Base-by-base conservation (phyloP, 2,888 invertebrate species). In the Gisinianus flammeolus region DNA sequence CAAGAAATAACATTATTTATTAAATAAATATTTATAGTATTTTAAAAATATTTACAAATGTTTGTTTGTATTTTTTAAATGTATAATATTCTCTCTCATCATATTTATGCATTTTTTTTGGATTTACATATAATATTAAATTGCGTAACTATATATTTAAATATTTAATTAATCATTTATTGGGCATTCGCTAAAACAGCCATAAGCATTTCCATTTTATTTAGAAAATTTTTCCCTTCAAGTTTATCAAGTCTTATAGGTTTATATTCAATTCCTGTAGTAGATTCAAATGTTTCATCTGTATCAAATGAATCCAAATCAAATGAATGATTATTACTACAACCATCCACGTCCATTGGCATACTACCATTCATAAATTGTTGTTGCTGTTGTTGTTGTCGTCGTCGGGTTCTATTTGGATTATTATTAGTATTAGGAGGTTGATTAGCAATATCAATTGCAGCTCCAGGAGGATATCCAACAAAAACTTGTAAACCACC, bases 191-290 rank as follows among this genome's bases (percentile, higher is more conserved):
- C 93, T 19, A 93, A 88, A 85, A 93, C 93, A 77, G 97, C 97
- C 96, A 97, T 96, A 5, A 97, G 90, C 85, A 96, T 90, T 88
- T 98, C 97, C 93, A 97, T 95, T 89, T 97, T 97, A 86, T 96
- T 96, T 6, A 97, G 89, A 87, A 98, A 97, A 88, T 97, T 97
- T 86, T 94, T 94, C 72, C 98, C 97, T 87, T 97, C 97, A 91
- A 98, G 94, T 88, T 95, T 95, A 82, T 97, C 96, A 87, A 97
- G 91, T 85, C 94, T 91, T 24, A 94, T 93, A 10, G 82, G 58
- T 73, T 81, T 83, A 64, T 82, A 85, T n/a, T 74, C 78, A 78
- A 87, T 86, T 79, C 87, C 86, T 52, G 64, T 26, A 16, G 30
- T 8, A 16, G 66, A 22, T 19, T 56, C 54, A 58, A 69, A 66